Percentiles rank a stretch among this genome's conserved stretches.
phyloP scores from a whole-genome alignment of 1,140 invertebrate genomes.

The Aphaenogaster ashmeadi region DNA sequence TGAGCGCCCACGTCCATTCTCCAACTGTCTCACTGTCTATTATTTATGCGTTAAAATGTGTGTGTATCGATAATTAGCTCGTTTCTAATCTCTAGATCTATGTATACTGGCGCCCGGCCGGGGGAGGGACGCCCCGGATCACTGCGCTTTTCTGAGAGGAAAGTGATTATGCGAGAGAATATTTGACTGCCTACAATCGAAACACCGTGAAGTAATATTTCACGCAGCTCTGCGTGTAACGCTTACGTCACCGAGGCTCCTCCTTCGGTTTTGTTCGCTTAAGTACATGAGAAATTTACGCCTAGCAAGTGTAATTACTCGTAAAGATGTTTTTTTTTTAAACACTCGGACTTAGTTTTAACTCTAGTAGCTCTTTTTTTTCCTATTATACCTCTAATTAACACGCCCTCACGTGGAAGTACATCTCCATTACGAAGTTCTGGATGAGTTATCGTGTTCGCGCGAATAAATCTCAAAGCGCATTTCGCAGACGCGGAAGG shows the following conservation, averaged over 20 bases:
- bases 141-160: constrained; percentile 54
- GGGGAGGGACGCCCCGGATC: constrained; percentile 29
- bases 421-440: constrained; percentile 65
- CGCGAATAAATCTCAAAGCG: constrained; percentile 29
- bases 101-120: constrained; percentile 21
- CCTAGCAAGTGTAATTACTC: constrained; percentile 66
- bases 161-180: constrained; percentile 65
- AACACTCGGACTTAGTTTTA: constrained; percentile 77
- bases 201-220: constrained; percentile 64
- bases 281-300: constrained; percentile 79
- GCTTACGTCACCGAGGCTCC: constrained; percentile 37
- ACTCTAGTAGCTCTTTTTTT: constrained; percentile 79
- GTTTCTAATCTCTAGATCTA: constrained; percentile 61
- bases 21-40: constrained; percentile 53
- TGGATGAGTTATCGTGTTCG: constrained; percentile 9
- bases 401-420: constrained; percentile 82
- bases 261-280: constrained; percentile 58
- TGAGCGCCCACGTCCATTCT: constrained; percentile 38
- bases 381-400: constrained; percentile 74
- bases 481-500: background rate
- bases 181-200: constrained; percentile 62
- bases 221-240: constrained; percentile 50
- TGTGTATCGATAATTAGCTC: constrained; percentile 46
- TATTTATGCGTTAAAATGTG: constrained; percentile 46
- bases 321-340: constrained; percentile 50